These are phyloP conservation scores for Mormoops blainvillei DNA, from an alignment of 2,113 vertebrate genomes.

Conservation along the genomic window DNA sequence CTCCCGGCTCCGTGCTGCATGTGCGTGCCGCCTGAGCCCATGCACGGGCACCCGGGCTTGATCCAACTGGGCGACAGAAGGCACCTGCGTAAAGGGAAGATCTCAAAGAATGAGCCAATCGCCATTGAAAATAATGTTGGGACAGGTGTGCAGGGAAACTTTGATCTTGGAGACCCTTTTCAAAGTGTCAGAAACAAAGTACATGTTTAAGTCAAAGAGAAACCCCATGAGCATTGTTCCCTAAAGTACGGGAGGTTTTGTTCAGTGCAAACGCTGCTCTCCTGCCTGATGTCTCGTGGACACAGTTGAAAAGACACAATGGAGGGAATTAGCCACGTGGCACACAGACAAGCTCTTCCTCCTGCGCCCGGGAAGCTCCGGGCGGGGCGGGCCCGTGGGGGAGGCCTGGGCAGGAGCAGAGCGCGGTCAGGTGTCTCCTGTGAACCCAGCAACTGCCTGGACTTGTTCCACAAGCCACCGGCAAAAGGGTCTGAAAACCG, in stretches of 20 bases:
- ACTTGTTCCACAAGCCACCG: not conserved
- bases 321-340: slow-evolving; percentile 44
- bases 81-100: slow-evolving; percentile 79
- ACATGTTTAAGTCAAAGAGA: slow-evolving; percentile 77
- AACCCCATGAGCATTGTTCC: slow-evolving; percentile 70
- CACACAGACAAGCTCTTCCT: not conserved
- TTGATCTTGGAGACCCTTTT: slow-evolving; percentile 83
- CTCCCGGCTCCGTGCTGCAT: slow-evolving; percentile 23
- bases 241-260: slow-evolving; percentile 68
- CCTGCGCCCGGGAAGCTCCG: fast-evolving
- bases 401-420: fast-evolving
- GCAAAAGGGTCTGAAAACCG: not conserved
- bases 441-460: fast-evolving
- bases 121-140: slow-evolving; percentile 79
- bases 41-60: no score
- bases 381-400: not conserved
- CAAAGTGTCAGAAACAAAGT: slow-evolving; percentile 81
- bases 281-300: slow-evolving; percentile 50
- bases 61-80: slow-evolving; percentile 64
- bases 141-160: slow-evolving; percentile 83
- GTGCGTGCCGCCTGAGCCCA: not conserved
- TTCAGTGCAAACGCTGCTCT: slow-evolving; percentile 40
- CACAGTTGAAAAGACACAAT: slow-evolving; percentile 59
- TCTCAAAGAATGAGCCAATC: slow-evolving; percentile 81
- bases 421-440: fast-evolving